Evolutionary conservation across 2,797 vertebrate species (phyloP).

Genomic region (Kryptopterus vitreolus): DNA sequence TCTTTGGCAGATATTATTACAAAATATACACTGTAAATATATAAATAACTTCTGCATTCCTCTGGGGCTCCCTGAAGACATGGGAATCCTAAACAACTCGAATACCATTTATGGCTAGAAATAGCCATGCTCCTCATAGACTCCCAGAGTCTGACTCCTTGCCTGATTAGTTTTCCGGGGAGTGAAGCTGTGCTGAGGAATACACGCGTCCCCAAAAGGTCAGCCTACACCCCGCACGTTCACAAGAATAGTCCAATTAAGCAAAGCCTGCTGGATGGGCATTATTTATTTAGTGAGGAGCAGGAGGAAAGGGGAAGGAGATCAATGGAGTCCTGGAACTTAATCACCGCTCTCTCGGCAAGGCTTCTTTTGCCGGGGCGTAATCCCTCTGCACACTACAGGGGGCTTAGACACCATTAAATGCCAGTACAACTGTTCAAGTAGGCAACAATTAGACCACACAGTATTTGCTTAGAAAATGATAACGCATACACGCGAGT

Average conservation of each 20-base stretch:
- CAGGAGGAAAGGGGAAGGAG: constrained; percentile 61
- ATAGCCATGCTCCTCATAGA: constrained; percentile 9
- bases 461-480: constrained; percentile 4
- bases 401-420: constrained; percentile 46
- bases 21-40: constrained; percentile 5
- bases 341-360: constrained; percentile 73
- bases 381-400: constrained; percentile 58
- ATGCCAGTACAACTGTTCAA: constrained; percentile 41
- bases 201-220: constrained; percentile 63
- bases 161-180: constrained; percentile 55
- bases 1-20: not conserved
- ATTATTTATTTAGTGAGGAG: constrained; percentile 75
- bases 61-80: not conserved
- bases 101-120: constrained; percentile 13
- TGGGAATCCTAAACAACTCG: not conserved
- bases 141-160: constrained; percentile 31
- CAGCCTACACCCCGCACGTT: constrained; percentile 64
- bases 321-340: constrained; percentile 76
- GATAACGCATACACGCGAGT: not conserved
- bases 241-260: constrained; percentile 78
- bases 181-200: constrained; percentile 49
- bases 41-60: not conserved
- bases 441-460: constrained; percentile 35
- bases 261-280: constrained; percentile 60
- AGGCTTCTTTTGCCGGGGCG: constrained; percentile 65